Base-by-base conservation (phyloP, 2,113 vertebrate genomes). In the Panthera tigris region DNA sequence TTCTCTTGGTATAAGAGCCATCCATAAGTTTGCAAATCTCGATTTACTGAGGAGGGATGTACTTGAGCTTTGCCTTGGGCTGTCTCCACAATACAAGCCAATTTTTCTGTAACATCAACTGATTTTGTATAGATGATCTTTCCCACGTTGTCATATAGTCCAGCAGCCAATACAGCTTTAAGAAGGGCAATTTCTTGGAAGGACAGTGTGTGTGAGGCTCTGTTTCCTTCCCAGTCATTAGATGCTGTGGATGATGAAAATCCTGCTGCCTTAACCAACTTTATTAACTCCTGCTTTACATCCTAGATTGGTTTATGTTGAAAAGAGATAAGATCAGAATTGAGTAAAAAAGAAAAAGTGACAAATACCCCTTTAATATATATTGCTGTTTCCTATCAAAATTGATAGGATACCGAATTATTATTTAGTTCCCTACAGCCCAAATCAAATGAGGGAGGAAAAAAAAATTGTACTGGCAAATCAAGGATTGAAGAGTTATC, bases 1-100 rank as follows among this genome's bases (percentile, higher is more conserved):
- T 99, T 99, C 96, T 99, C 99, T 98, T 99, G 99, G 98, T 99
- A 99, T 63, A 99, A 99, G 71, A 99, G 99, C 99, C 99, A 99
- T 83, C 99, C 99, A 0, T 99, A 98, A 0, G 98, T 99, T 97
- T 99, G 99, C 81, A 99, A 98, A 96, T 99, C 99, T 88, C 99
- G 98, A 97, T 99, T 99, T 48, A 99, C 99, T 5, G 99, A 99
- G 3, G 99, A 99, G 0, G 99, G 99, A 98, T 99, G 99, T 73
- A 99, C 99, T 97, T 99, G 99, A 0, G 99, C 99, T 98, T 99
- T 99, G 90, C 99, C 99, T 91, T 99, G 99, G 63, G 99, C 99
- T 0, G 99, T 99, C 98, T 99, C 99, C 81, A 99, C 99, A 0
- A 98, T 97, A 97, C 99, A 99, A 14, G 98, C 99, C 95, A 99